phyloP scores from a whole-genome alignment of 2,113 vertebrate species.

The Perca flavescens region DNA sequence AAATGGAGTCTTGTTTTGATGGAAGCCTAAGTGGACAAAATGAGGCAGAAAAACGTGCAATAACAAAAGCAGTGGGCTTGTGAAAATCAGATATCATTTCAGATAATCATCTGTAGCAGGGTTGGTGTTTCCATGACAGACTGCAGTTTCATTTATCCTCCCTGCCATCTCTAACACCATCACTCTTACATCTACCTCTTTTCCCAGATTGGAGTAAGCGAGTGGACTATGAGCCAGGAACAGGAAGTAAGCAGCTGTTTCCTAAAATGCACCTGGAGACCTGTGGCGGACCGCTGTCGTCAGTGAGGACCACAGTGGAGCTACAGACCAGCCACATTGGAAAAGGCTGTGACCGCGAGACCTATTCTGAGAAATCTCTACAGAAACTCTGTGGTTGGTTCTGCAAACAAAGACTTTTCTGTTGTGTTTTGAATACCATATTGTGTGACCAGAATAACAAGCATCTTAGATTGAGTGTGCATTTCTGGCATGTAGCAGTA shows the following conservation, averaged over 20 bases:
- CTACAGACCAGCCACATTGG: constrained; percentile 93
- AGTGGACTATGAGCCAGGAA: constrained; percentile 93
- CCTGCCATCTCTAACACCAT: background rate
- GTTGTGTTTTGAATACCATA: background rate
- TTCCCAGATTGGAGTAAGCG: constrained; percentile 91
- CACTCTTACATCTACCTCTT: background rate
- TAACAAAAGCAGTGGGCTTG: constrained; percentile 24
- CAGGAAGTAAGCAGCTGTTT: constrained; percentile 92
- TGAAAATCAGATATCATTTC: constrained; percentile 36
- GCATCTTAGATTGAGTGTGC: constrained; percentile 16
- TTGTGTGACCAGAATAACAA: constrained; percentile 14
- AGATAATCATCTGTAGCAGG: constrained; percentile 21
- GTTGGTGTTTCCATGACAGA: background rate
- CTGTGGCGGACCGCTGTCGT: constrained; percentile 92
- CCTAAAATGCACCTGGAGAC: constrained; percentile 94
- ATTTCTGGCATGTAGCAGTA: background rate
- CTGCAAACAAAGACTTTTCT: background rate
- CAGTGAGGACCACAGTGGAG: constrained; percentile 89
- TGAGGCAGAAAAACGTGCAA: constrained; percentile 13
- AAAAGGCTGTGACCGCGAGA: constrained; percentile 95
- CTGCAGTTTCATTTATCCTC: background rate
- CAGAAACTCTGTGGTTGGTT: constrained; percentile 95
- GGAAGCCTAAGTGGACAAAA: constrained; percentile 31
- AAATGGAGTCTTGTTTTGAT: constrained; percentile 42
- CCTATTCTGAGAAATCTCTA: constrained; percentile 94